These are phyloP conservation scores for Pentamera pediparva DNA, from an alignment of 53 echinoderm and acorn worm genomes.

Conservation along the genomic window DNA sequence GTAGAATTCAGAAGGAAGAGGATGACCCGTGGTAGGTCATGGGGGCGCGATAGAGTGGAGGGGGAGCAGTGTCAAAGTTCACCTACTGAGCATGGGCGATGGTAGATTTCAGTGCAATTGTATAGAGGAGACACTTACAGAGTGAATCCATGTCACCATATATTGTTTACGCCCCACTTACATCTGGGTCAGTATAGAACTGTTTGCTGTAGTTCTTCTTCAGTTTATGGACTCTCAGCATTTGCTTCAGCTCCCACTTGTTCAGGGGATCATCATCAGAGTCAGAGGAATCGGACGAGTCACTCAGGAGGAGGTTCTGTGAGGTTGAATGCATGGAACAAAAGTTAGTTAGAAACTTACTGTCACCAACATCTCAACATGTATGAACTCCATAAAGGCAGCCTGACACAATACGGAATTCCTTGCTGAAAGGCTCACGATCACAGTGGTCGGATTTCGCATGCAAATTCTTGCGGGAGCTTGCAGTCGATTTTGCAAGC, in stretches of 20 bases:
- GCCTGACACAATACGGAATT: no score
- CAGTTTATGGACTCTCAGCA: constrained; percentile 82
- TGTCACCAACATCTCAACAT: not conserved
- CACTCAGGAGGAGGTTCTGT: constrained; percentile 90
- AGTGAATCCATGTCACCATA: not conserved
- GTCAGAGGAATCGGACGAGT: constrained; percentile 74
- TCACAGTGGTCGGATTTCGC: no score
- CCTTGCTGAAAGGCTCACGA: no score
- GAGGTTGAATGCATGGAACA: not conserved
- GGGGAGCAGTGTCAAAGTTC: no score
- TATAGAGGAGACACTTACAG: not conserved
- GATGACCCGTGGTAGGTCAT: not conserved
- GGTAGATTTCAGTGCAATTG: no score
- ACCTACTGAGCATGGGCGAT: no score
- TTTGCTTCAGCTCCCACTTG: constrained; percentile 81
- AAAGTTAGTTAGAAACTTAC: not conserved
- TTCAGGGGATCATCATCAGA: constrained; percentile 70
- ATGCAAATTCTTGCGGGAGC: no score
- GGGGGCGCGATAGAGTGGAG: no score
- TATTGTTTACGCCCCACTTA: constrained; percentile 14
- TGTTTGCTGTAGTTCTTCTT: constrained; percentile 77
- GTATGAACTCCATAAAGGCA: not conserved
- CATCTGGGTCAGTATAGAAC: constrained; percentile 86
- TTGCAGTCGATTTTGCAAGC: no score
- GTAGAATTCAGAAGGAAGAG: not conserved